Evolutionary conservation across 2,797 vertebrate species (phyloP), one percentile per base, ranked within the genome.

Genomic region (Acestrorhynchus altus): DNA sequence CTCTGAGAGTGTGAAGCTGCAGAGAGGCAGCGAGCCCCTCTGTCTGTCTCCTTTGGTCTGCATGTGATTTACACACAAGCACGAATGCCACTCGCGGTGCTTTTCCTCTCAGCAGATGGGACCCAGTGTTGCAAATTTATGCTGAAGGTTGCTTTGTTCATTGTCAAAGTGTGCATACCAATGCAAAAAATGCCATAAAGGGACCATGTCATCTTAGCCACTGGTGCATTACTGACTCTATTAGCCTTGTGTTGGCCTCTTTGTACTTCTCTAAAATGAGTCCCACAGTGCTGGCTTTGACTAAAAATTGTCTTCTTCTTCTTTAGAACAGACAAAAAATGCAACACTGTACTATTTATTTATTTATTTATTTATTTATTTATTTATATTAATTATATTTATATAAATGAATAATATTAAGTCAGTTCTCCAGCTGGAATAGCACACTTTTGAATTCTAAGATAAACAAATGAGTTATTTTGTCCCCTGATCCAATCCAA

Each of bases 261-360:
- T 87, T 92, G 90, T 91, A 89, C 88, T 84, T 88, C 88, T 89
- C 81, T 81, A 46, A 90, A 91, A 91, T 88, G 85, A 89, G 87
- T 91, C 88, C 88, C 88, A 4, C 44, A 88, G 88, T 86, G 87
- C 83, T 69, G 83, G 86, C 88, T 91, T 90, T 90, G 87, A 89
- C 88, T 89, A 83, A 83, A 89, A 85, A 84, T 72, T 84, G 76
- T 31, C 26, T 59, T 24, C 51, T 22, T 54, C 20, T 24, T 54
- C 20, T 57, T 57, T n/a, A n/a, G n/a, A n/a, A n/a, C n/a, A n/a
- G n/a, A n/a, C n/a, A n/a, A n/a, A n/a, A n/a, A n/a, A n/a, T n/a
- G n/a, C n/a, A n/a, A n/a, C n/a, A n/a, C n/a, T n/a, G n/a, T n/a
- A n/a, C n/a, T n/a, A n/a, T n/a, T n/a, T n/a, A n/a, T n/a, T n/a